Base-by-base conservation (phyloP, 2,888 invertebrate genomes). In the Conus canariensis region DNA sequence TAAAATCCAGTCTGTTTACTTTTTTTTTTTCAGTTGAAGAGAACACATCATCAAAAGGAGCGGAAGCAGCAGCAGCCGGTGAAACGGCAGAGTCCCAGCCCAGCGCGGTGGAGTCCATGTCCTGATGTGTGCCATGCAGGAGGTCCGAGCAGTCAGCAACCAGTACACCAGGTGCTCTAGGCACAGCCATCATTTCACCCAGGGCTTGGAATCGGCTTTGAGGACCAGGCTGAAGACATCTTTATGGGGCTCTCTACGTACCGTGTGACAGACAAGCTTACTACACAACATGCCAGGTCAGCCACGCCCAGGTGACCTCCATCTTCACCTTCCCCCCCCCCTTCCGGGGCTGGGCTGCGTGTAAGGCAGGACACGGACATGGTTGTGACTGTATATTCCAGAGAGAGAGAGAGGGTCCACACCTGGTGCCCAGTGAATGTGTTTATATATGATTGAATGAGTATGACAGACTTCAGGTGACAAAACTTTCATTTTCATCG, bases 151-250 rank as follows among this genome's bases (percentile, higher is more conserved):
- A 77, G 30, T 30, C 30, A 12, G 30, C 77, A 77, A 77, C 30
- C 77, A 77, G 30, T 25, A 58, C 82, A 83, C 56, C 82, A 83
- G 82, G 82, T 83, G 82, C 82, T 83, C 25, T 58, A 22, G 82
- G 82, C 82, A 83, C 56, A 83, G 19, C 58, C 58, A 83, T 58
- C 82, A 58, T 83, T 83, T 22, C 58, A 83, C 25, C 82, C 82
- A 58, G 56, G 16, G 58, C 58, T 83, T 56, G 82, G 58, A 83
- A 10, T 19, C 25, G 82, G 58, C 19, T 83, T 58, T 8, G 45
- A 10, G 82, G 58, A 83, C n/a, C 16, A 19, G 82, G 82, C 82
- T 83, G 82, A 83, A 22, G 82, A 56, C 82, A 80, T 80, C 80
- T 80, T 80, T 80, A 45, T 80, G 80, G 80, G 45, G 80, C 30